phyloP scores from a whole-genome alignment of 1,140 invertebrate species.

The Sminthurinus signatus region DNA sequence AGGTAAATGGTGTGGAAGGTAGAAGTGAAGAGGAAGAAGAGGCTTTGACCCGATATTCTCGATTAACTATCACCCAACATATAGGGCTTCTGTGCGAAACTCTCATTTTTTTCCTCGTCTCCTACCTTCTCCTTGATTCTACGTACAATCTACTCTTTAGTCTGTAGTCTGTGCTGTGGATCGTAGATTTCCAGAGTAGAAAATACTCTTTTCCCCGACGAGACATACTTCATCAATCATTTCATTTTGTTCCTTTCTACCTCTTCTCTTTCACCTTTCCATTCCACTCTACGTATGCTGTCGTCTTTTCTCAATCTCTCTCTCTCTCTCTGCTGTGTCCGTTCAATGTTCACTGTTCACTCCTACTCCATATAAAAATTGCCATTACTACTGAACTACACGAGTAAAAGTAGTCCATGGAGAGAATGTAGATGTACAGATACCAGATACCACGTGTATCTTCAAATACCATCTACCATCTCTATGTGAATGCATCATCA shows the following conservation, averaged over 20 bases:
- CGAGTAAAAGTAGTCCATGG: no score
- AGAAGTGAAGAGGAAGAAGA: slow-evolving; percentile 2
- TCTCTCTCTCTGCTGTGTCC: no score
- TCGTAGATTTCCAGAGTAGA: not conserved
- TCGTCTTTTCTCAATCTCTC: not conserved
- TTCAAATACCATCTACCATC: no score
- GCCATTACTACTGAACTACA: no score
- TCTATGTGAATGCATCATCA: no score
- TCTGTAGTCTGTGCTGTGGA: not conserved
- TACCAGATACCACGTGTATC: no score
- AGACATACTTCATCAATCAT: slow-evolving; percentile 18
- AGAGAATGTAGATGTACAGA: no score
- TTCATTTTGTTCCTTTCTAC: not conserved
- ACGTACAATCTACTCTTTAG: no score
- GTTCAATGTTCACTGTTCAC: no score
- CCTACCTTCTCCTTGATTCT: no score
- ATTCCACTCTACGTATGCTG: not conserved
- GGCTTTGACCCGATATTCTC: not conserved
- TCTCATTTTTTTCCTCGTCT: no score
- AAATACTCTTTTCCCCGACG: not conserved
- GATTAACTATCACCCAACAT: slow-evolving; percentile 6
- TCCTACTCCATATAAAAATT: no score
- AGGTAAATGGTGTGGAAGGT: slow-evolving; percentile 3
- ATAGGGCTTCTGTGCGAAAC: not conserved
- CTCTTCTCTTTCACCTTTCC: slow-evolving; percentile 20